Percentiles rank a stretch among this genome's conserved stretches.
These are phyloP conservation scores for Alsophila aescularia DNA, from an alignment of 2,888 invertebrate species.

Conservation along the genomic window DNA sequence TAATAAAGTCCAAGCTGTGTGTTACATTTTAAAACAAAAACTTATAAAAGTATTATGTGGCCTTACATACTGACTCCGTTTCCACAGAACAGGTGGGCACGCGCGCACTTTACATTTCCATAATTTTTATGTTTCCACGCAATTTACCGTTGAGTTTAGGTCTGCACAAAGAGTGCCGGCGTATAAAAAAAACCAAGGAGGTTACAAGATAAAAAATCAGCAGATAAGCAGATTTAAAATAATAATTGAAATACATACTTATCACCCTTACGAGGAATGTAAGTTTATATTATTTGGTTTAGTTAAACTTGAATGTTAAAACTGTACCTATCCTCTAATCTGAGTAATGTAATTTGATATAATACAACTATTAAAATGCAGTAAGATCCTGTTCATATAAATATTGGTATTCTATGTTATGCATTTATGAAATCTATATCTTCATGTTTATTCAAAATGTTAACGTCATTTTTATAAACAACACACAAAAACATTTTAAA, in stretches of 20 bases:
- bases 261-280: too few species aligned
- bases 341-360: too few species aligned
- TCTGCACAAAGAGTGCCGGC: constrained; percentile 40
- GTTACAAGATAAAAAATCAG: neutral
- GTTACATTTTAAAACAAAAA: too few species aligned
- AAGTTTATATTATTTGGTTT: too few species aligned
- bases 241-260: too few species aligned
- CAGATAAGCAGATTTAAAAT: neutral
- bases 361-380: too few species aligned
- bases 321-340: too few species aligned
- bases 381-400: too few species aligned
- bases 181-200: constrained; percentile 23
- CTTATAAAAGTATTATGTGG: neutral
- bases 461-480: neutral
- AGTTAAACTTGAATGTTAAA: too few species aligned
- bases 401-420: too few species aligned
- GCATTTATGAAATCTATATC: neutral
- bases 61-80: constrained; percentile 1
- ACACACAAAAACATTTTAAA: neutral
- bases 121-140: constrained; percentile 49
- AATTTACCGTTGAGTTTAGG: constrained; percentile 41
- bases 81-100: constrained; percentile 44
- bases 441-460: neutral
- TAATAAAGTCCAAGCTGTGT: too few species aligned
- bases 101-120: constrained; percentile 48